phyloP scores from a whole-genome alignment of 2,888 invertebrate species.

The Nineta flava region DNA sequence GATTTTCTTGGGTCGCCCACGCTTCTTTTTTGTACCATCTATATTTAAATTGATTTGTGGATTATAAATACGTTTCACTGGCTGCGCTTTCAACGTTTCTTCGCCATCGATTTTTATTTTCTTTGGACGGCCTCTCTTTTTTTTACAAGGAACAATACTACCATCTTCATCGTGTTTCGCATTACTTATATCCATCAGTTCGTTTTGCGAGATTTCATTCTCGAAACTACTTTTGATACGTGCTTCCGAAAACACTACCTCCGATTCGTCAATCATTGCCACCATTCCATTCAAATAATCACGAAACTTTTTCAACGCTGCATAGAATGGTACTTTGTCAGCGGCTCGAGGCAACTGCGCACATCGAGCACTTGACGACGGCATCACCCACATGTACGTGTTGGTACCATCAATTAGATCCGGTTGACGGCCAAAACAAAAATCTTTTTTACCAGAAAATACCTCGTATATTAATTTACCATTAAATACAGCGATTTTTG shows the following conservation, averaged over 20 bases:
- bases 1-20: slow-evolving; percentile 78
- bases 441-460: slow-evolving; percentile 93
- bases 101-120: slow-evolving; percentile 60
- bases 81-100: slow-evolving; percentile 36
- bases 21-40: slow-evolving; percentile 68
- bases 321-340: slow-evolving; percentile 96
- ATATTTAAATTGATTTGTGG: slow-evolving; percentile 26
- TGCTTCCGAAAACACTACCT: slow-evolving; percentile 69
- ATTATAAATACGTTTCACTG: slow-evolving; percentile 31
- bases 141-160: slow-evolving; percentile 57
- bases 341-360: slow-evolving; percentile 94
- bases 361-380: slow-evolving; percentile 92
- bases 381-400: slow-evolving; percentile 98
- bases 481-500: slow-evolving; percentile 95
- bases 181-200: slow-evolving; percentile 31
- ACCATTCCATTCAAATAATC: slow-evolving; percentile 84
- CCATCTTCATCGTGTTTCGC: slow-evolving; percentile 41
- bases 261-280: slow-evolving; percentile 69
- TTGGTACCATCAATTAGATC: slow-evolving; percentile 86
- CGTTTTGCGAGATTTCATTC: slow-evolving; percentile 32
- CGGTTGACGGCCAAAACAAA: slow-evolving; percentile 90
- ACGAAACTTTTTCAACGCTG: slow-evolving; percentile 86
- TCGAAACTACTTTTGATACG: slow-evolving; percentile 47
- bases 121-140: slow-evolving; percentile 81
- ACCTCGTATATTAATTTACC: slow-evolving; percentile 98